Base-by-base conservation (phyloP, 1,140 invertebrate species). In the Littorina saxatilis region DNA sequence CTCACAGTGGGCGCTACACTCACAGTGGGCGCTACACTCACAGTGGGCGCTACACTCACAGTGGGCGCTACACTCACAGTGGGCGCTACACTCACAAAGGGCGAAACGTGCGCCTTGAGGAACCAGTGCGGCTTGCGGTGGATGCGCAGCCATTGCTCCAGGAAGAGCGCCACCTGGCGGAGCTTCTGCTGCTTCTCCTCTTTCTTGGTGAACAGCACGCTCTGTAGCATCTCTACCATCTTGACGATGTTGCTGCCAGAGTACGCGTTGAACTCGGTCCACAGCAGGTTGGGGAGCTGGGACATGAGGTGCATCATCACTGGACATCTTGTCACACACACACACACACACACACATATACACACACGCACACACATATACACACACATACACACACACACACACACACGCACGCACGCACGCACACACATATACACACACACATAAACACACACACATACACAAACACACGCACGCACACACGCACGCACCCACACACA, bases 211-310 rank as follows among this genome's bases (percentile, higher is more conserved):
- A 84, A 79, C 27, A 58, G 55, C 27, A 75, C 76, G 17, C 73
- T 61, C 13, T 50, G 27, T 75, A 81, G 75, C 82, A 85, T 79
- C 39, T 76, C 52, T n/a, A 86, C 83, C 66, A 87, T 83, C 75
- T 83, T 84, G 43, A 82, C 70, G 2, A 86, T 81, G 58, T 86
- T 79, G 23, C 79, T 84, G 84, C 90, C 90, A 29, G 88, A 91
- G 55, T 87, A 87, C 58, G 85, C 80, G 35, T 87, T 88, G 32
- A 89, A 83, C 68, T 84, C 87, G 37, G 87, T 86, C 91, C 90
- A 93, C 13, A 92, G 50, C 72, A 90, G 78, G 74, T 87, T 87
- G n/a, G 92, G 92, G 35, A 93, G 83, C 68, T 92, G 87, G 3
- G 92, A 63, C 61, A 66, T 23, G 27, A 37, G 27, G 11, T 32